These are phyloP conservation scores for Hoplodrina ambigua DNA, from an alignment of 2,888 invertebrate species.

Conservation along the genomic window DNA sequence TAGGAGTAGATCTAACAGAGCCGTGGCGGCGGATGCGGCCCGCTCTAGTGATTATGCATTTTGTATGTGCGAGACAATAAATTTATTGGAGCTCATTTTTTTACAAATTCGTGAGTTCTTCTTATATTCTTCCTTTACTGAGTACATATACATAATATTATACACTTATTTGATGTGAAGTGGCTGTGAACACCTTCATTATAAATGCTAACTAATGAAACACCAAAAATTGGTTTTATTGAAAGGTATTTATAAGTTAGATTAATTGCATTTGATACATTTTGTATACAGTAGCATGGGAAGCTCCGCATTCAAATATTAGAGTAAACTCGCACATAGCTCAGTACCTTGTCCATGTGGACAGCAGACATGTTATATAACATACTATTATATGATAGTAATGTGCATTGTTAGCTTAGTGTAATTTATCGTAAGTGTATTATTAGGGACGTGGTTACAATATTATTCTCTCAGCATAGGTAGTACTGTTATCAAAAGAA, in stretches of 20 bases:
- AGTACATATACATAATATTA: conserved; percentile 72
- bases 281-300: conserved; percentile 73
- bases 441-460: conserved; percentile 84
- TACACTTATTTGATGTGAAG: conserved; percentile 78
- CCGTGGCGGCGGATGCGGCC: conserved; percentile 56
- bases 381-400: conserved; percentile 82
- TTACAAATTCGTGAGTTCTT: conserved; percentile 68
- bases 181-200: conserved; percentile 87
- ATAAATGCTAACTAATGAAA: conserved; percentile 74
- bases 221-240: conserved; percentile 84
- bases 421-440: conserved; percentile 88
- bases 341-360: conserved; percentile 85
- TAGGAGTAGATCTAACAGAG: conserved; percentile 69
- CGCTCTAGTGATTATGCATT: conserved; percentile 78
- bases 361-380: conserved; percentile 81
- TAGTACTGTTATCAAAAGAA: conserved; percentile 74
- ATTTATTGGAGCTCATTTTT: conserved; percentile 79
- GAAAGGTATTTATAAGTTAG: conserved; percentile 81
- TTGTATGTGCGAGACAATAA: conserved; percentile 89
- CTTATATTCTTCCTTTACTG: conserved; percentile 72
- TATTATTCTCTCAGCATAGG: conserved; percentile 75
- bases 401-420: conserved; percentile 88
- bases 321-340: conserved; percentile 83
- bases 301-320: conserved; percentile 74
- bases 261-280: conserved; percentile 76